Base-by-base conservation (phyloP, 2,797 vertebrate genomes). In the Cossypha niveicapilla region DNA sequence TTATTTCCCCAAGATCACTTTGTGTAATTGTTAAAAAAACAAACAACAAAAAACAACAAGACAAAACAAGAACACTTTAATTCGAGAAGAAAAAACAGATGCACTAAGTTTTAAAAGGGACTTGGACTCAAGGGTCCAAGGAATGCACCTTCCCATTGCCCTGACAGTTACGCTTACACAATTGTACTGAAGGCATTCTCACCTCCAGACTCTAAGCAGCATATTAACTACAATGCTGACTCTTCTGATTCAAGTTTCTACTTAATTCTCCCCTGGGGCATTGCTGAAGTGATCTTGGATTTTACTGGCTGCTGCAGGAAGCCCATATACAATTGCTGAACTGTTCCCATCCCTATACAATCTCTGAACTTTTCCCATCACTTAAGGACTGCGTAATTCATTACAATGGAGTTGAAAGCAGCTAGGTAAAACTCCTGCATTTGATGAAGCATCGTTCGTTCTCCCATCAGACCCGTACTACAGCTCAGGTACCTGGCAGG, bases 391-490 rank as follows among this genome's bases (percentile, higher is more conserved):
- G 2, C 2, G 3, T 6, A 16, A 60, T 32, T 35, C 25, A 50
- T 50, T 50, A 50, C 50, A 30, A 51, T 5, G 50, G 21, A 42
- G 6, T 5, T 5, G 19, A 66, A 80, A 80, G 21, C 13, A 41
- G 18, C 8, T 6, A 24, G 1, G 18, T 1, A 7, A 66, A 73
- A 17, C 1, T 2, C 0, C 6, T 30, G 23, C 17, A 51, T 7
- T 34, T 56, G 24, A 14, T 2, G 5, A 56, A 53, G 10, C 9
- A 3, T 0, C 1, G 0, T 4, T 27, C 6, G 2, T 10, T 57
- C 30, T 42, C 10, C 21, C 76, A 22, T 21, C n/a, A 24, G 21
- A 30, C 11, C 9, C 6, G 13, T 3, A 18, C 2, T 16, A 18
- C 9, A 60, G 35, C 27, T 27, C 18, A 17, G 12, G 42, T 11